These are phyloP conservation scores for Hyposoter dolosus DNA, from an alignment of 2,888 invertebrate genomes.

Conservation along the genomic window DNA sequence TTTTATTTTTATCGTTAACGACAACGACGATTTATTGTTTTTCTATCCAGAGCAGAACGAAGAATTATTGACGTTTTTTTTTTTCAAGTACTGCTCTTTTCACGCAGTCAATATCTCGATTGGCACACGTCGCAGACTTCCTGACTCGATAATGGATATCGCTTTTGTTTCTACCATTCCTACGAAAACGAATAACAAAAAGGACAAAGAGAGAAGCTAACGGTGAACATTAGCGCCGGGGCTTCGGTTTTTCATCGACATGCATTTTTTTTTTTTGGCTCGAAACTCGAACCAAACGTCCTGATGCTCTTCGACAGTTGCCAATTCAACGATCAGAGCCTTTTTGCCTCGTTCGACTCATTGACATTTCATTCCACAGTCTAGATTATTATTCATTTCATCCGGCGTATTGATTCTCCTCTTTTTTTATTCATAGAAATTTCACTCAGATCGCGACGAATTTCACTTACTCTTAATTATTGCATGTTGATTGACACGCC, in stretches of 20 bases:
- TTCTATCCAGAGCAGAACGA: conserved; percentile 4
- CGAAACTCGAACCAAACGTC: background rate
- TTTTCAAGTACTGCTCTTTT: background rate
- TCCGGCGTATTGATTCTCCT: background rate
- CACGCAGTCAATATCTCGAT: conserved; percentile 27
- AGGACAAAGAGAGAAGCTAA: background rate
- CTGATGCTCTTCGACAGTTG: background rate
- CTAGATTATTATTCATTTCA: background rate
- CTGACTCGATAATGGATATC: conserved; percentile 32
- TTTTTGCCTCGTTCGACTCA: conserved; percentile 17
- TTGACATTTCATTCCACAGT: conserved; percentile 10
- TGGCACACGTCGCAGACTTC: conserved; percentile 41
- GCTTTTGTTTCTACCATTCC: conserved; percentile 38
- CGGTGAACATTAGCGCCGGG: conserved; percentile 7
- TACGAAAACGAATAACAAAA: background rate
- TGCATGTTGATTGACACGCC: background rate
- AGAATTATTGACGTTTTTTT: conserved; percentile 16
- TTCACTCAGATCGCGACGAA: background rate
- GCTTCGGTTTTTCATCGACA: conserved; percentile 17
- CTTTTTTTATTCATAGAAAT: background rate
- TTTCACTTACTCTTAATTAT: background rate
- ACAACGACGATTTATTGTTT: conserved; percentile 4
- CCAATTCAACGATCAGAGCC: conserved; percentile 20
- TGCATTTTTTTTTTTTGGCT: conserved; percentile 4
- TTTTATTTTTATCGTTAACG: conserved; percentile 4